Conservation (phyloP, 2,888 invertebrate species). For the Limnephilus rhombicus region DNA sequence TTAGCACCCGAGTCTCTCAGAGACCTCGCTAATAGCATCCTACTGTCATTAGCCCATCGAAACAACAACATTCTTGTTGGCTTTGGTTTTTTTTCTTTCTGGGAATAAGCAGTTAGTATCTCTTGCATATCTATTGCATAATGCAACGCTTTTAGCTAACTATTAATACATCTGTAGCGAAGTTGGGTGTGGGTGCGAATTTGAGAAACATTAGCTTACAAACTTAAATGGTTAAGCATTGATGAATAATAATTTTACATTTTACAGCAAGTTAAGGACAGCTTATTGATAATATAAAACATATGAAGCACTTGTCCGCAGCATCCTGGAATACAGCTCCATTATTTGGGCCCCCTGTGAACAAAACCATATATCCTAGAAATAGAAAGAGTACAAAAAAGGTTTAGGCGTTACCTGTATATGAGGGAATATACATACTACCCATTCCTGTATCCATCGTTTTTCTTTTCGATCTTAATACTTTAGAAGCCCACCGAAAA, state of each 20-base stretch:
- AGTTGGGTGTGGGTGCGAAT: neutral
- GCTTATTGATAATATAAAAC: too few relatives aligned
- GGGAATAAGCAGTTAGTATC: neutral
- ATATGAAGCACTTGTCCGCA: too few relatives aligned
- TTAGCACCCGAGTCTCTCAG: conserved; percentile 1
- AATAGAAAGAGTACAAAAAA: too few relatives aligned
- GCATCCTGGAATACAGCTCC: too few relatives aligned
- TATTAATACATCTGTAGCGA: neutral
- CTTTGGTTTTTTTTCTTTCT: neutral
- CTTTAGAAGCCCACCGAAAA: too few relatives aligned
- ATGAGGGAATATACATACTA: too few relatives aligned
- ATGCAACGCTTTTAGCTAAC: neutral
- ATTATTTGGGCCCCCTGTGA: too few relatives aligned
- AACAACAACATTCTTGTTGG: neutral
- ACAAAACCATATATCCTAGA: too few relatives aligned
- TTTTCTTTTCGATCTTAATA: too few relatives aligned
- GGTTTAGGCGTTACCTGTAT: too few relatives aligned
- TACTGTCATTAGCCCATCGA: neutral
- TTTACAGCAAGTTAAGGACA: too few relatives aligned
- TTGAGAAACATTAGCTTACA: neutral
- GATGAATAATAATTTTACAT: neutral
- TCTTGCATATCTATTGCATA: neutral
- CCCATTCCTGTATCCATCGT: too few relatives aligned
- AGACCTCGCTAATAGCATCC: conserved; percentile 30
- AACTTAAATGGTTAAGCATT: neutral